Conservation (phyloP, 2,888 invertebrate genomes). For the Slavum lentiscoides region DNA sequence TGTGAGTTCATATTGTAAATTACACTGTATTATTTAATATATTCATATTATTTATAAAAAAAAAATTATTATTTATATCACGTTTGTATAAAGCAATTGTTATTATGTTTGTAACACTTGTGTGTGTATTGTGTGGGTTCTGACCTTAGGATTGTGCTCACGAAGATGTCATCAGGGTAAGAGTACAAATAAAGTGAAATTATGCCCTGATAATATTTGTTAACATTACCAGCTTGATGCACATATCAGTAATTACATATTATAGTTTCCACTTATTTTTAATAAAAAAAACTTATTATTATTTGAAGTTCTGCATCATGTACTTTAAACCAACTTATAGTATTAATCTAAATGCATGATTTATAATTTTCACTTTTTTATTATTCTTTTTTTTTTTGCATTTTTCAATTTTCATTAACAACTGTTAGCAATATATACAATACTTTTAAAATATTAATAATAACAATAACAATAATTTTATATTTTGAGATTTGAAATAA, state of each 20-base stretch:
- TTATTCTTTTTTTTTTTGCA: neutral
- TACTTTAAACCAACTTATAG: neutral
- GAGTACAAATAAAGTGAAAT: slow-evolving; percentile 33
- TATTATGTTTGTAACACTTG: slow-evolving; percentile 55
- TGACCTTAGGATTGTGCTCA: slow-evolving; percentile 56
- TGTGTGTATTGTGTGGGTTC: slow-evolving; percentile 59
- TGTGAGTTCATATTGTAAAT: slow-evolving; percentile 26
- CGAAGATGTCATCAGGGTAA: slow-evolving; percentile 54
- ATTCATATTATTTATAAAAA: neutral
- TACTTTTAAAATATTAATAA: too few species aligned
- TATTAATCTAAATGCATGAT: slow-evolving; percentile 30
- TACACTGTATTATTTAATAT: neutral
- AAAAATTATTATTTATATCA: slow-evolving; percentile 24
- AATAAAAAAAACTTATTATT: slow-evolving; percentile 22
- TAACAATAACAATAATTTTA: neutral
- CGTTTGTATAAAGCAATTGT: slow-evolving; percentile 46
- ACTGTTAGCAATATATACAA: neutral
- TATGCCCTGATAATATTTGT: slow-evolving; percentile 44
- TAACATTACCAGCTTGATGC: slow-evolving; percentile 47
- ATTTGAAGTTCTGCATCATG: slow-evolving; percentile 2
- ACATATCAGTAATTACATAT: slow-evolving; percentile 28
- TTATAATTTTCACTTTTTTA: neutral
- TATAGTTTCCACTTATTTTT: slow-evolving; percentile 45
- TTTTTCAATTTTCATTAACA: neutral
- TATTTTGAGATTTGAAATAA: neutral